phyloP scores from a whole-genome alignment of 1,140 invertebrate genomes.

The Ceratina calcarata region DNA sequence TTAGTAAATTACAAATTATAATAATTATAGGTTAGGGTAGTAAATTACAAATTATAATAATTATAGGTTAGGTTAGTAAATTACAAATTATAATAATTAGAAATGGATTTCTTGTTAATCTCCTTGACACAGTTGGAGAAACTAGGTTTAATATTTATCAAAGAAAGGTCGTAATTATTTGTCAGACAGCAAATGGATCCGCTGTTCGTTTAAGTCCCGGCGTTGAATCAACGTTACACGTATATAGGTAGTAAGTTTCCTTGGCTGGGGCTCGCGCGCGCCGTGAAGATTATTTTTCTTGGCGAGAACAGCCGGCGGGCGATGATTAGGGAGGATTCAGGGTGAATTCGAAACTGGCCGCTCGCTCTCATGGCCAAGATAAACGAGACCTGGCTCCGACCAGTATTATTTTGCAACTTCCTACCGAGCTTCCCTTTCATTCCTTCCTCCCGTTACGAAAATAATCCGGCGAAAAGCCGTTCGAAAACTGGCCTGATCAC shows the following conservation, averaged over 20 bases:
- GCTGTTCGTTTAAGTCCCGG: neutral
- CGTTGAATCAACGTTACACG: conserved; percentile 11
- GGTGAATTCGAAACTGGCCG: conserved; percentile 6
- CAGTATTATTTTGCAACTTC: conserved; percentile 1
- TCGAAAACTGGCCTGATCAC: neutral
- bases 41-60: too few species aligned
- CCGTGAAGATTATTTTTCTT: conserved; percentile 14
- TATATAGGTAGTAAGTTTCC: neutral
- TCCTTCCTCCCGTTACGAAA: neutral
- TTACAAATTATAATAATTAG: too few species aligned
- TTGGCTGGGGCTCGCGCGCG: too few species aligned
- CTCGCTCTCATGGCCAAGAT: conserved; percentile 7
- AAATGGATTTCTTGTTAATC: too few species aligned
- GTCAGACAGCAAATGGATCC: neutral
- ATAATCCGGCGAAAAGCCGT: neutral
- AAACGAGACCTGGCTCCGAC: conserved; percentile 13
- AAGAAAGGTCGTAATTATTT: neutral
- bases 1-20: too few species aligned
- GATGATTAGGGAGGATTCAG: conserved; percentile 18
- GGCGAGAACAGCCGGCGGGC: too few species aligned
- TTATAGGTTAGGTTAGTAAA: too few species aligned
- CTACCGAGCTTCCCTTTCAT: neutral
- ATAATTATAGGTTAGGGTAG: too few species aligned
- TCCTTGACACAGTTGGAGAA: neutral
- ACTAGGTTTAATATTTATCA: too few species aligned